Base-by-base conservation (phyloP, 1,140 invertebrate species). In the Calephelis nemesis region DNA sequence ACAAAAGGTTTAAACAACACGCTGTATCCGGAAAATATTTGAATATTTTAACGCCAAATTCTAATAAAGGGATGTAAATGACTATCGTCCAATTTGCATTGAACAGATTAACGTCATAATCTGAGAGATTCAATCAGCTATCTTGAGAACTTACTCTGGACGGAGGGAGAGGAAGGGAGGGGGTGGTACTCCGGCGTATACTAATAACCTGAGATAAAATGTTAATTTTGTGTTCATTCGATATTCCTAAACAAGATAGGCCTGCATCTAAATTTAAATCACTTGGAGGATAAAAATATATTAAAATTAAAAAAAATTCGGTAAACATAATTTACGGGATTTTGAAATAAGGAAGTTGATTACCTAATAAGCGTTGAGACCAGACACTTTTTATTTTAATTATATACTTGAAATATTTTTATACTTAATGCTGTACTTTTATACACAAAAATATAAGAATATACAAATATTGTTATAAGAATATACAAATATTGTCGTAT, bases 81-180 rank as follows among this genome's bases (percentile, higher is more conserved):
- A 87, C 85, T 90, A 83, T 85, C 84, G 85, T 91, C 82, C 87
- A 89, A 89, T 91, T 91, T 91, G 85, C 88, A 88, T 89, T 84
- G 85, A 88, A 88, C 85, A 89, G 88, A 91, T 91, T 91, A 91
- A 91, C 85, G 87, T 91, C 85, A 91, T 91, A 91, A 91, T 91
- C 88, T 84, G 82, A 74, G 77, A 84, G 85, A 91, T 91, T 91
- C 88, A 89, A 90, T 90, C 88, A 90, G 87, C 77, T 81, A 87
- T 87, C 77, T 79, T 74, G 77, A 75, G 79, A 82, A 82, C 84
- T 78, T 75, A 78, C 80, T 74, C 79, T 82, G 85, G 85, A 82
- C 85, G 81, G 78, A 76, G 75, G 73, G 66, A 65, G 68, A 68
- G 50, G 63, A 71, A 58, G 64, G 60, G 8, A 64, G 54, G 47